These are phyloP conservation scores for Neosalanx taihuensis DNA, from an alignment of 2,797 vertebrate genomes.

Conservation along the genomic window DNA sequence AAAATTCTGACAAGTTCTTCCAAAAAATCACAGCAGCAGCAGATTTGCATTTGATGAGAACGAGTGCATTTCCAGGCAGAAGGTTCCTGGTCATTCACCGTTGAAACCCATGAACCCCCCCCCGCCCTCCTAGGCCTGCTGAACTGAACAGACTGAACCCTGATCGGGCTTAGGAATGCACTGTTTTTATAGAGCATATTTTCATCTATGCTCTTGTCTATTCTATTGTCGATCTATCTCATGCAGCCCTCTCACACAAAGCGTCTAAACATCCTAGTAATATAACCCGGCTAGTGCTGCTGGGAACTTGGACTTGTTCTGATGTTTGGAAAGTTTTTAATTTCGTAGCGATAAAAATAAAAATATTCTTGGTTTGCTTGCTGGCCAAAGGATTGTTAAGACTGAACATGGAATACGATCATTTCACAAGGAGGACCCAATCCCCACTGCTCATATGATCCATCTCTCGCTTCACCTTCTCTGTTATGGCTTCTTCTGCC, in stretches of 20 bases:
- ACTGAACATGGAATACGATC: neutral
- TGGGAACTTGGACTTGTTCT: no score
- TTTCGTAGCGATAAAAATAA: no score
- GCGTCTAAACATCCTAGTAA: neutral
- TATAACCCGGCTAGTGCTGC: neutral
- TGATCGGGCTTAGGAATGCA: neutral
- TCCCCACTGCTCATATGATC: conserved; percentile 41
- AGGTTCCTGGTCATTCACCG: conserved; percentile 17
- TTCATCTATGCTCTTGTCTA: neutral
- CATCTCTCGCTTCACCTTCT: conserved; percentile 3
- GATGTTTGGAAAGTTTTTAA: no score
- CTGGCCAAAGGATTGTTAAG: neutral
- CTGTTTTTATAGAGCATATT: neutral
- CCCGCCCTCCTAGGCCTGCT: neutral
- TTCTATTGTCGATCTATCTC: neutral
- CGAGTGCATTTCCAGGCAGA: conserved; percentile 39
- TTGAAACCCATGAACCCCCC: conserved; percentile 30
- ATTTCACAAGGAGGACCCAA: neutral
- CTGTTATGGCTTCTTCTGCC: conserved; percentile 29
- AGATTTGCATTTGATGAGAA: conserved; percentile 31
- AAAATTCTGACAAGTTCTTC: conserved; percentile 24
- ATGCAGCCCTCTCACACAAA: conserved; percentile 4
- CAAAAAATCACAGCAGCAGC: conserved; percentile 31
- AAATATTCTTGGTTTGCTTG: no score
- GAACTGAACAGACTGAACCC: conserved; percentile 23